Conservation (phyloP, 1,140 invertebrate species). For the Leptoteleia sp. region DNA sequence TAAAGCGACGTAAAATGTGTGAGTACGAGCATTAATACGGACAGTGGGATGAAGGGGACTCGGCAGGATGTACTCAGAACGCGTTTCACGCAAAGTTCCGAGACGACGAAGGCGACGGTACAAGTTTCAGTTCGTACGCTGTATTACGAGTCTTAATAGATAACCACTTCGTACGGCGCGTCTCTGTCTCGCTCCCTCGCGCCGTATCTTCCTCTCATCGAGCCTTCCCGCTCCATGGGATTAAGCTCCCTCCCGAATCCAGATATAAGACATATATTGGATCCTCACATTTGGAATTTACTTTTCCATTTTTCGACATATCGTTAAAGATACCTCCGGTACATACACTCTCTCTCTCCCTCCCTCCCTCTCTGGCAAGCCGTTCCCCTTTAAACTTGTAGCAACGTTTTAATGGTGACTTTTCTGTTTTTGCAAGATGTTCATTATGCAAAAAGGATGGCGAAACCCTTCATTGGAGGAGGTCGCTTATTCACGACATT, state of each 20-base stretch:
- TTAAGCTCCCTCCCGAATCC: slow-evolving; percentile 39
- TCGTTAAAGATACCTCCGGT: slow-evolving; percentile 8
- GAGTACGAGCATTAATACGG: slow-evolving; percentile 60
- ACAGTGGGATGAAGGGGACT: slow-evolving; percentile 60
- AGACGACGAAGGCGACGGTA: slow-evolving; percentile 57
- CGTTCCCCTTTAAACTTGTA: too few relatives aligned
- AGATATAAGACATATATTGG: slow-evolving; percentile 38
- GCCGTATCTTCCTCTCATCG: slow-evolving; percentile 5
- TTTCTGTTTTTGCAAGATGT: slow-evolving; percentile 44
- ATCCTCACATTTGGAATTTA: slow-evolving; percentile 20
- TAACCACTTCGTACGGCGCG: slow-evolving; percentile 65
- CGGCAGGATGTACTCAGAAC: slow-evolving; percentile 57
- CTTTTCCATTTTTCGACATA: slow-evolving; percentile 33
- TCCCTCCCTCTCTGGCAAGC: too few relatives aligned
- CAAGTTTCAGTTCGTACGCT: slow-evolving; percentile 66
- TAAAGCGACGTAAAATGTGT: slow-evolving; percentile 57
- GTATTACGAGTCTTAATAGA: slow-evolving; percentile 67
- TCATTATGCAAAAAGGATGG: slow-evolving; percentile 50
- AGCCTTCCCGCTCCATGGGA: slow-evolving; percentile 43
- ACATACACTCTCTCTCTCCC: not conserved
- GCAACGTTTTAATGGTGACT: slow-evolving; percentile 16
- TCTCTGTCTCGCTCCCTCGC: slow-evolving; percentile 26
- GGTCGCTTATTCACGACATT: slow-evolving; percentile 76
- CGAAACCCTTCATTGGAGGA: slow-evolving; percentile 53
- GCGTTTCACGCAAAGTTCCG: slow-evolving; percentile 66